Conservation (phyloP, 2,888 invertebrate species). For the Pelosia muscerda region DNA sequence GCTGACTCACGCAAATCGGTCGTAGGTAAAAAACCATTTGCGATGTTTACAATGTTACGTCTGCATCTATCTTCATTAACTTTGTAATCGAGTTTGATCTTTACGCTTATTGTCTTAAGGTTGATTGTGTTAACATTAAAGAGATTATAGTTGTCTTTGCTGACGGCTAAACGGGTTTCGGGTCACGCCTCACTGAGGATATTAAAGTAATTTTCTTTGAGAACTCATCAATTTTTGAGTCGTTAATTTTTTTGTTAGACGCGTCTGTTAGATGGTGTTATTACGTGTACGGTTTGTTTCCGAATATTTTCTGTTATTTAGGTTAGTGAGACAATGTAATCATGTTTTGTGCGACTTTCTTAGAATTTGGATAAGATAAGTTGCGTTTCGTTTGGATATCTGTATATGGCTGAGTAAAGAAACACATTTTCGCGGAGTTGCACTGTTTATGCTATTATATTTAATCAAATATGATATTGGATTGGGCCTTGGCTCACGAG, state of each 20-base stretch:
- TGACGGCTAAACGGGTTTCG: conserved; percentile 44
- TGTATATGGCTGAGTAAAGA: conserved; percentile 17
- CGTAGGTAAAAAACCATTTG: conserved; percentile 53
- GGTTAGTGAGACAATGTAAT: conserved; percentile 35
- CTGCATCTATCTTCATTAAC: conserved; percentile 39
- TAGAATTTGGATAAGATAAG: conserved; percentile 45
- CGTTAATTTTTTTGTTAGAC: conserved; percentile 63
- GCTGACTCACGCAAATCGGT: conserved; percentile 70
- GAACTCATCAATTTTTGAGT: conserved; percentile 72
- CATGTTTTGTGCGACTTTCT: conserved; percentile 32
- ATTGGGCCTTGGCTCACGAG: too few relatives aligned
- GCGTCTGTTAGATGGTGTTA: conserved; percentile 61
- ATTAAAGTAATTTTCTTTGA: conserved; percentile 72
- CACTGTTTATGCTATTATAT: too few relatives aligned
- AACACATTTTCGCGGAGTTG: not conserved
- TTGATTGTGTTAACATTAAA: conserved; percentile 28
- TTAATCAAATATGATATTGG: too few relatives aligned
- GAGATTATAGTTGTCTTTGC: conserved; percentile 35
- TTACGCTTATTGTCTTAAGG: conserved; percentile 46
- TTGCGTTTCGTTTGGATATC: conserved; percentile 27
- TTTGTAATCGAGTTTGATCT: conserved; percentile 48
- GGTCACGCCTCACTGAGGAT: conserved; percentile 61
- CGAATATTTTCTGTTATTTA: conserved; percentile 38
- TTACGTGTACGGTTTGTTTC: conserved; percentile 49
- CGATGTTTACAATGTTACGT: conserved; percentile 47